Conservation (phyloP, 37 sponge, comb jelly and placozoan species). For the Ephydatia muelleri region DNA sequence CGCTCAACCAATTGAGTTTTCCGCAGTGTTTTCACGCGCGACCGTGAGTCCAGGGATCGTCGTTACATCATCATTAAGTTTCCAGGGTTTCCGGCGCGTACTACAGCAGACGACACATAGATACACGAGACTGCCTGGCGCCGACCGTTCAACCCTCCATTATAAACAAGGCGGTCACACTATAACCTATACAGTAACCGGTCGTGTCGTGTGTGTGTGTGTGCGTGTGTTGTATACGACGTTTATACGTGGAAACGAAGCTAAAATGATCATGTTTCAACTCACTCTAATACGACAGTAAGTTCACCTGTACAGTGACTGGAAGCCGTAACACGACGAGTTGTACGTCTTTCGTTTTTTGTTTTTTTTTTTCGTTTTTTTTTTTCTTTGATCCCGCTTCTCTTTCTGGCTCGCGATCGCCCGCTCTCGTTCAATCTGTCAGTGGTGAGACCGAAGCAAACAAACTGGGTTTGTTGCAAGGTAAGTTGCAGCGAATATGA, state of each 20-base stretch:
- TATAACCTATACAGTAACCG: no score
- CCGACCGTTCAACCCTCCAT: slow-evolving; percentile 1
- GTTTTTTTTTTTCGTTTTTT: background rate
- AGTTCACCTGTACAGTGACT: background rate
- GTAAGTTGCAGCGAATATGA: background rate
- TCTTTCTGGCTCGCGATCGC: no score
- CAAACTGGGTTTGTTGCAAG: slow-evolving; percentile 37
- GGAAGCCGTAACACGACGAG: background rate
- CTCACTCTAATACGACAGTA: slow-evolving; percentile 10
- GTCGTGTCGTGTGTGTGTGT: no score
- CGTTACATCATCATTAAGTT: background rate
- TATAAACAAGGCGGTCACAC: background rate
- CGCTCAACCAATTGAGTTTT: no score
- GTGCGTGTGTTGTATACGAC: no score
- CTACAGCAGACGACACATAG: background rate
- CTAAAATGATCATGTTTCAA: background rate
- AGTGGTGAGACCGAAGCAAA: slow-evolving; percentile 41
- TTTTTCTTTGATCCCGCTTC: background rate
- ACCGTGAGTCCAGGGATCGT: no score
- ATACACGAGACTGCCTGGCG: background rate
- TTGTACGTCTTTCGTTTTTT: background rate
- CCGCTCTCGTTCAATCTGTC: no score
- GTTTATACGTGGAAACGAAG: background rate
- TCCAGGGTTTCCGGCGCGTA: background rate
- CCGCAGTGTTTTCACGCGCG: no score